Evolutionary conservation across 2,113 vertebrate species (phyloP), one percentile per base, ranked within the genome.

Genomic region (Epinephelus fuscoguttatus): DNA sequence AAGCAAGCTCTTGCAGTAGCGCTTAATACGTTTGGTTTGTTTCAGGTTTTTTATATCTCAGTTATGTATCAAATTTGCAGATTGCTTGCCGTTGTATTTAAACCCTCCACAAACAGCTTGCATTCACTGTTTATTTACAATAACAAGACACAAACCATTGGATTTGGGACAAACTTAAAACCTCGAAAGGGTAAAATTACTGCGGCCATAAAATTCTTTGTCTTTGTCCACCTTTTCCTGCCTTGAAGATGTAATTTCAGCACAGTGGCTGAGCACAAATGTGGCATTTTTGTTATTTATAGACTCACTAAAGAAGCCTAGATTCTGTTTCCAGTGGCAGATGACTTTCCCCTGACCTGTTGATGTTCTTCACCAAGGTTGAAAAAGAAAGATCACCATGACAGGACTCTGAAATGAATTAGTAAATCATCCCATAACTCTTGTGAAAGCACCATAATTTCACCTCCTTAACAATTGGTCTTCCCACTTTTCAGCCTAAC

Each of bases 281-380:
- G 9, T 76, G 47, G 5, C 37, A 23, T 70, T 72, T 81, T 5
- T 64, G 42, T 81, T 76, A 64, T 81, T 81, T 69, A 69, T 74
- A 49, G 59, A 0, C 55, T 63, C 50, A 12, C 25, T 17, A 42
- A 75, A 81, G 59, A 76, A 70, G 49, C 10, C 56, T 23, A 79
- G 49, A 68, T 81, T 88, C 30, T n/a, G 75, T 75, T 79, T 85
- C 66, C 70, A 61, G 59, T 66, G 40, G 45, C 25, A 57, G 49
- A 64, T 37, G 25, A 11, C 68, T 66, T 89, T 79, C 75, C 59
- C 37, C 30, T 90, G 88, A 82, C 72, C 71, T 30, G n/a, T 25
- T 50, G 42, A 45, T 72, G 63, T 19, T 68, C 45, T 70, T 82
- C n/a, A 27, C 42, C n/a, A 66, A 84, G 78, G 70, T 77, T 78